Conservation (phyloP, 2,888 invertebrate species). For the Mermis nigrescens region DNA sequence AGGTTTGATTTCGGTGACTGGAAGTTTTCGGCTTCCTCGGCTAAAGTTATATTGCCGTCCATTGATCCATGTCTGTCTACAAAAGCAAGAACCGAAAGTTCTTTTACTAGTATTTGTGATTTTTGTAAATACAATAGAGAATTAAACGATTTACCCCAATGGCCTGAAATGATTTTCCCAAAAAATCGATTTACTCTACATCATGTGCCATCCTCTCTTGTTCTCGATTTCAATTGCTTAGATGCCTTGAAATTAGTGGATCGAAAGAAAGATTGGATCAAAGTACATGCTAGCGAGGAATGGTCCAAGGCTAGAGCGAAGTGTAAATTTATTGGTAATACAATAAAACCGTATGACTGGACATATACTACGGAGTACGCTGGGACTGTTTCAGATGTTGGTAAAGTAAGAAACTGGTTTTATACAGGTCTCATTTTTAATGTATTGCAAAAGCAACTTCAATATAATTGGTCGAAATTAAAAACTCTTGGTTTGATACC, state of each 20-base stretch:
- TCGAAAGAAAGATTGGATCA: slow-evolving; percentile 43
- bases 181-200: slow-evolving; percentile 56
- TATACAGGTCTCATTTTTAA: too few species aligned
- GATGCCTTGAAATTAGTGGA: slow-evolving; percentile 58
- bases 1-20: not conserved
- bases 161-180: slow-evolving; percentile 97
- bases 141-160: slow-evolving; percentile 51
- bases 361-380: slow-evolving; percentile 80
- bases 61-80: not conserved
- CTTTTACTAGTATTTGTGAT: not conserved
- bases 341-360: slow-evolving; percentile 51
- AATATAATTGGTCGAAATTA: too few species aligned
- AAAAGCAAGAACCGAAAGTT: too few species aligned
- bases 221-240: slow-evolving; percentile 63
- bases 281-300: slow-evolving; percentile 23
- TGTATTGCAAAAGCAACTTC: too few species aligned
- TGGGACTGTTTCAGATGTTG: slow-evolving; percentile 41
- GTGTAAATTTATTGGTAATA: slow-evolving; percentile 13
- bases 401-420: not conserved
- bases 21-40: not conserved
- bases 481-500: too few species aligned
- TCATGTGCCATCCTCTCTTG: slow-evolving; percentile 38
- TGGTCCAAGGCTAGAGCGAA: slow-evolving; percentile 24
- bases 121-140: slow-evolving; percentile 23
- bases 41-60: not conserved